Evolutionary conservation across 2,113 vertebrate genomes (phyloP).

Genomic region (Nematolebias whitei): DNA sequence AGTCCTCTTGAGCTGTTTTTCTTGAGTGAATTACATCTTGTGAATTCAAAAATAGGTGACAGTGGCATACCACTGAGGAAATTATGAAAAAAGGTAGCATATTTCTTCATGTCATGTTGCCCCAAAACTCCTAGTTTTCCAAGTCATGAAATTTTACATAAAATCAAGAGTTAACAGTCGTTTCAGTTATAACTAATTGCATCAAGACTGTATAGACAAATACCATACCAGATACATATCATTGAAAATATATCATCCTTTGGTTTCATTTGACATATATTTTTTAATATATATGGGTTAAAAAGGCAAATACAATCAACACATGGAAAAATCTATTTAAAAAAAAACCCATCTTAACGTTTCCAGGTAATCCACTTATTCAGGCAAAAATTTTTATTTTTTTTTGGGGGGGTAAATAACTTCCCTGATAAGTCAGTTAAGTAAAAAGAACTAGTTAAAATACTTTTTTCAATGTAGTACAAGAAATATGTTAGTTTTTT

Average conservation of each 20-base stretch:
- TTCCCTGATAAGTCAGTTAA: too few species aligned
- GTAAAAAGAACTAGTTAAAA: too few species aligned
- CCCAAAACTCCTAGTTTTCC: conserved; percentile 13
- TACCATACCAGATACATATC: too few species aligned
- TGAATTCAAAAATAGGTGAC: conserved; percentile 31
- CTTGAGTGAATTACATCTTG: conserved; percentile 26
- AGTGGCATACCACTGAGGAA: conserved; percentile 24
- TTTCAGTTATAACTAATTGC: background rate
- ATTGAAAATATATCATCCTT: too few species aligned
- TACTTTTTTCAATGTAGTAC: too few species aligned
- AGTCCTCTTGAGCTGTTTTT: conserved; percentile 7
- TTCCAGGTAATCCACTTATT: background rate
- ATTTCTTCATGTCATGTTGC: conserved; percentile 39
- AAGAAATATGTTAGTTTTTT: too few species aligned
- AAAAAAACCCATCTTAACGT: background rate
- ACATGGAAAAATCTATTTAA: background rate
- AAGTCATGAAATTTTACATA: conserved; percentile 12
- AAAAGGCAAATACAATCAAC: too few species aligned
- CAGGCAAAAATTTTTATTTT: background rate
- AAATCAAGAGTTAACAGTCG: background rate
- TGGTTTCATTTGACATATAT: too few species aligned
- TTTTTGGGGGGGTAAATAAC: too few species aligned
- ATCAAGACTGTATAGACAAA: background rate
- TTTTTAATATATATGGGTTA: too few species aligned
- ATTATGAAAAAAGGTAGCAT: conserved; percentile 24